Evolutionary conservation across 2,888 invertebrate species (phyloP).

Genomic region (Pammene aurita): DNA sequence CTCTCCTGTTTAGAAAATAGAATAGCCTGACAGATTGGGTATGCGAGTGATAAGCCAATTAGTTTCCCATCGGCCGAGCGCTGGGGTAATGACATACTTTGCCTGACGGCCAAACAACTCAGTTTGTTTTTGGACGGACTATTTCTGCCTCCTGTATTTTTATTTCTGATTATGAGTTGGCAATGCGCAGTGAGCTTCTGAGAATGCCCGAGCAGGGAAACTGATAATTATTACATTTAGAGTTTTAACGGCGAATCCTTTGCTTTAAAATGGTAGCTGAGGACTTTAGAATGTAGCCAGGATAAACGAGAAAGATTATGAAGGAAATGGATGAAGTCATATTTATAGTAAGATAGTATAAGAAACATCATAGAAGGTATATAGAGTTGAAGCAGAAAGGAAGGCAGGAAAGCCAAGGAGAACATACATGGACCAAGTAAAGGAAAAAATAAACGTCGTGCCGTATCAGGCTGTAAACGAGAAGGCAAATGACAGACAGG

Average conservation of each 20-base stretch:
- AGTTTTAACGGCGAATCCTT: neutral
- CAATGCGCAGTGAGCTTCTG: constrained; percentile 26
- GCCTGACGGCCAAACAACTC: constrained; percentile 27
- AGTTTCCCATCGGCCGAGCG: constrained; percentile 3
- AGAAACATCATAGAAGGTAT: too few relatives aligned
- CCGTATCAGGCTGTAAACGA: too few relatives aligned
- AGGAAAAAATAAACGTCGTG: too few relatives aligned
- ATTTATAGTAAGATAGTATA: too few relatives aligned
- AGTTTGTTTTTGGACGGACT: constrained; percentile 35
- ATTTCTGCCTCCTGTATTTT: constrained; percentile 31
- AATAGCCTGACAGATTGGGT: constrained; percentile 16
- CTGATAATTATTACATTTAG: neutral
- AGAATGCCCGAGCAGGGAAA: constrained; percentile 7
- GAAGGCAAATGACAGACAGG: too few relatives aligned
- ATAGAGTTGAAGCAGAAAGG: too few relatives aligned
- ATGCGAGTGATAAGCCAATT: constrained; percentile 36
- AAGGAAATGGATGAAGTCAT: too few relatives aligned
- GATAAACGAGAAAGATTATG: too few relatives aligned
- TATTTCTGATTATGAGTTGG: constrained; percentile 38
- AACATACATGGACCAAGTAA: too few relatives aligned
- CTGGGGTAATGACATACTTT: constrained; percentile 27
- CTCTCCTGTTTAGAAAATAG: neutral
- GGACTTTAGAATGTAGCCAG: too few relatives aligned
- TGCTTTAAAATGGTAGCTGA: neutral
- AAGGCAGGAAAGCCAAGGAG: too few relatives aligned